Conservation (phyloP, 1,140 invertebrate genomes). For the Lucilia sericata region DNA sequence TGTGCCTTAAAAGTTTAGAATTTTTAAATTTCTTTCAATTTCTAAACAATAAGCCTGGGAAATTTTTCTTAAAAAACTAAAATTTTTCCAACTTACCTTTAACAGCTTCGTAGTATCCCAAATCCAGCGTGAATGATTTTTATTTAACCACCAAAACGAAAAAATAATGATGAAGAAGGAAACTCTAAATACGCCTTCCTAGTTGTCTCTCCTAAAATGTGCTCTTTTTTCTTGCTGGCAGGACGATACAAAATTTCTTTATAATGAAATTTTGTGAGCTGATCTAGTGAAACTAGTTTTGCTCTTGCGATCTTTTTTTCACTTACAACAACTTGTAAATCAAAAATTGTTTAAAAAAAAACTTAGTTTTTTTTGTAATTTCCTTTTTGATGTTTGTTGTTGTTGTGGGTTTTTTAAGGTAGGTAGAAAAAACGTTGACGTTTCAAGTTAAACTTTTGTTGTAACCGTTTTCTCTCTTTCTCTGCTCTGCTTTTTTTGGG, state of each 20-base stretch:
- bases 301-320: not conserved
- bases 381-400: too few relatives aligned
- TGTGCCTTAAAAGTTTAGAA: too few relatives aligned
- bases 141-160: conserved; percentile 48
- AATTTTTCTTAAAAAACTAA: not conserved
- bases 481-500: not conserved
- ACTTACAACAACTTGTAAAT: not conserved
- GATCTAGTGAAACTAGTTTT: not conserved
- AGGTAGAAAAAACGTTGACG: too few relatives aligned
- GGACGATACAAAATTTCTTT: not conserved
- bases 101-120: conserved; percentile 67
- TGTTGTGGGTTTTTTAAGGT: too few relatives aligned
- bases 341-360: too few relatives aligned
- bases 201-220: not conserved
- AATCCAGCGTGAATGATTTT: conserved; percentile 68
- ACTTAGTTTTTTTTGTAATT: too few relatives aligned
- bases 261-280: not conserved
- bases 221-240: not conserved
- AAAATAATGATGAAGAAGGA: not conserved
- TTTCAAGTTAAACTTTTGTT: too few relatives aligned
- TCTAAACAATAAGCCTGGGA: too few relatives aligned
- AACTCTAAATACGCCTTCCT: not conserved
- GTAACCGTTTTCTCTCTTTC: not conserved
- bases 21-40: too few relatives aligned
- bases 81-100: conserved; percentile 55